A percentile compares a stretch with the other conserved stretches of the same genome.
These are phyloP conservation scores for Actinostola sp. DNA, from an alignment of 92 coral and sea anemone genomes.

Conservation along the genomic window DNA sequence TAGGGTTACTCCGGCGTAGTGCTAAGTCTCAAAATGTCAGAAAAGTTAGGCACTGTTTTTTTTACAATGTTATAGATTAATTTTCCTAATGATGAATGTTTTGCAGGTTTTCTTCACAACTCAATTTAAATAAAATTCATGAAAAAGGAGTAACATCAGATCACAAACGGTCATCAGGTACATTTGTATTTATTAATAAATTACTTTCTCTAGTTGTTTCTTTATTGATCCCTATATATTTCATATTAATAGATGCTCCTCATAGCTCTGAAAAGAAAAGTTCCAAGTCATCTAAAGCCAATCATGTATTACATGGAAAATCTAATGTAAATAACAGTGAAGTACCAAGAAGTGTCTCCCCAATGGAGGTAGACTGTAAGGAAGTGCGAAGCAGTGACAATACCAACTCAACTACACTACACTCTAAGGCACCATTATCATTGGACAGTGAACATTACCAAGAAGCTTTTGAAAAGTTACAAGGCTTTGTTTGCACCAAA, in stretches of 20 bases:
- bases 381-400: conserved; percentile 30
- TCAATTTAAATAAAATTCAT: conserved; percentile 46
- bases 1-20: too few relatives aligned
- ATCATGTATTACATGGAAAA: conserved; percentile 35
- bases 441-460: conserved; percentile 60
- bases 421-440: conserved; percentile 36
- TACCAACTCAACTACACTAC: conserved; percentile 2
- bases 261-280: conserved; percentile 59
- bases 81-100: not conserved
- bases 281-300: conserved; percentile 58
- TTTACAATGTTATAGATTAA: too few relatives aligned
- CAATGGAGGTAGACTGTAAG: conserved; percentile 78
- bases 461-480: conserved; percentile 53
- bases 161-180: conserved; percentile 38
- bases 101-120: conserved; percentile 51
- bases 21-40: too few relatives aligned
- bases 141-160: conserved; percentile 56
- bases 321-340: conserved; percentile 34
- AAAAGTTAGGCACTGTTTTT: too few relatives aligned
- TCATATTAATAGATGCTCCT: conserved; percentile 16
- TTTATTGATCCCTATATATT: not conserved
- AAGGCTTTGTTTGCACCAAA: conserved; percentile 85
- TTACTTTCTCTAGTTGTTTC: not conserved
- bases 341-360: conserved; percentile 42
- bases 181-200: not conserved